phyloP scores from a whole-genome alignment of 2,888 invertebrate genomes.

The Drosophila koepferae region DNA sequence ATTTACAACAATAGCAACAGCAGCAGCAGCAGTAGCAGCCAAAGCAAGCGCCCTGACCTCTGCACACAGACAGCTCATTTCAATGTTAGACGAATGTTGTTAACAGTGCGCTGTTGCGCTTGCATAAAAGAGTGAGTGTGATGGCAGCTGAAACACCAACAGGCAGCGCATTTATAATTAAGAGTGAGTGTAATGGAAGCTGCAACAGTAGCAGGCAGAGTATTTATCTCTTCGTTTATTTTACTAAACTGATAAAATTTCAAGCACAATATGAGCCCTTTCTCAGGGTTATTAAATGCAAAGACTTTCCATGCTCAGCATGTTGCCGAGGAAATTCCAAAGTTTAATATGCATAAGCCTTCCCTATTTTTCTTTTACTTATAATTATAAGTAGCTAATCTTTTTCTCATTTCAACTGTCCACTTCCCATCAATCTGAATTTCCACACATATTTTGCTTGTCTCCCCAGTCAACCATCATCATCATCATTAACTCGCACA shows the following conservation, averaged over 20 bases:
- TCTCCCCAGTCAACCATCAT: slow-evolving; percentile 21
- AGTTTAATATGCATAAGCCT: slow-evolving; percentile 7
- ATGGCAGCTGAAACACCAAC: slow-evolving; percentile 3
- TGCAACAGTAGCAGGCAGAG: not conserved
- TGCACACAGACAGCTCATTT: slow-evolving; percentile 30
- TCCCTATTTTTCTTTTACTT: not conserved
- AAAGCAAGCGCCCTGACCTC: slow-evolving; percentile 49
- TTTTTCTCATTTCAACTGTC: slow-evolving; percentile 19
- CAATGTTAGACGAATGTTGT: slow-evolving; percentile 30
- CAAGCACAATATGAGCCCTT: not conserved
- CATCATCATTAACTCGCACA: slow-evolving; percentile 40
- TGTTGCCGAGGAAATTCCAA: not conserved
- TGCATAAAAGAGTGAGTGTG: slow-evolving; percentile 5
- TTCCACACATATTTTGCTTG: slow-evolving; percentile 23
- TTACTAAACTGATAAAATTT: not conserved
- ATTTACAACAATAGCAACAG: slow-evolving; percentile 18
- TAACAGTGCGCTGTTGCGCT: slow-evolving; percentile 31
- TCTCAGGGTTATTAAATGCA: slow-evolving; percentile 2
- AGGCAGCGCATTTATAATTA: not conserved
- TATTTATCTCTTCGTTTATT: not conserved
- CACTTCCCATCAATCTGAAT: slow-evolving; percentile 32
- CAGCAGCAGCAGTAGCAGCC: slow-evolving; percentile 5
- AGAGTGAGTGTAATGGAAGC: slow-evolving; percentile 19
- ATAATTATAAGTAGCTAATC: slow-evolving; percentile 18
- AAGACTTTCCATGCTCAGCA: not conserved